A percentile compares a stretch with the other conserved stretches of the same genome.
phyloP scores from a whole-genome alignment of 2,113 vertebrate species.

The Ptilonorhynchus violaceus region DNA sequence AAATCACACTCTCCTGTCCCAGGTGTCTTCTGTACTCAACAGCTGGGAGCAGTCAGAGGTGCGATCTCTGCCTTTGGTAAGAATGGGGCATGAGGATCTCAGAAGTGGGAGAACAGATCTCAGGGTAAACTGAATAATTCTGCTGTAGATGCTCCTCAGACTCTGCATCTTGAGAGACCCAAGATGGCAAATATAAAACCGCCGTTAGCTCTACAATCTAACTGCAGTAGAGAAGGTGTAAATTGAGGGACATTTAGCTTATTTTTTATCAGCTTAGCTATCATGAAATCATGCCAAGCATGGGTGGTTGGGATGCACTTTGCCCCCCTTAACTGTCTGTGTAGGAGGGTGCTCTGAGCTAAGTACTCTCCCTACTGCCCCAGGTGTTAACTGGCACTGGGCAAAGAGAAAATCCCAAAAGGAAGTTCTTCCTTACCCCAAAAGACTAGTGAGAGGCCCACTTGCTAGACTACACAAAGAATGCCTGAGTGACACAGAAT shows the following conservation, averaged over 20 bases:
- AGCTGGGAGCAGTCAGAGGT: not conserved
- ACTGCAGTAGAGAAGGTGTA: not conserved
- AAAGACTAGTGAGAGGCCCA: not conserved
- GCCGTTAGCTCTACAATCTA: not conserved
- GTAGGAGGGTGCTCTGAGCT: not conserved
- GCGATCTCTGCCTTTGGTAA: not conserved
- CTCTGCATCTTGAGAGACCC: not conserved
- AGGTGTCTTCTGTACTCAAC: not conserved
- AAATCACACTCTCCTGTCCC: not conserved
- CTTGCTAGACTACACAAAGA: not conserved
- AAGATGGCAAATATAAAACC: not conserved
- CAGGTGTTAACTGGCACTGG: not conserved
- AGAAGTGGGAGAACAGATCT: not conserved
- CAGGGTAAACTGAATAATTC: not conserved
- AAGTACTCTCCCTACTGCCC: not conserved
- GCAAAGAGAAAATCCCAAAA: not conserved
- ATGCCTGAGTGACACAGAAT: not conserved
- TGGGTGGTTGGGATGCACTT: not conserved
- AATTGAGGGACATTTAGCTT: not conserved
- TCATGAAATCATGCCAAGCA: not conserved
- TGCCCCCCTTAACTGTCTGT: fast-evolving
- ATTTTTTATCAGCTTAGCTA: not conserved
- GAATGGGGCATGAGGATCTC: not conserved
- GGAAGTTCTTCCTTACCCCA: not conserved
- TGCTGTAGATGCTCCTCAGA: not conserved